Conservation (phyloP, 1,140 invertebrate species). For the Sinonovacula constricta region DNA sequence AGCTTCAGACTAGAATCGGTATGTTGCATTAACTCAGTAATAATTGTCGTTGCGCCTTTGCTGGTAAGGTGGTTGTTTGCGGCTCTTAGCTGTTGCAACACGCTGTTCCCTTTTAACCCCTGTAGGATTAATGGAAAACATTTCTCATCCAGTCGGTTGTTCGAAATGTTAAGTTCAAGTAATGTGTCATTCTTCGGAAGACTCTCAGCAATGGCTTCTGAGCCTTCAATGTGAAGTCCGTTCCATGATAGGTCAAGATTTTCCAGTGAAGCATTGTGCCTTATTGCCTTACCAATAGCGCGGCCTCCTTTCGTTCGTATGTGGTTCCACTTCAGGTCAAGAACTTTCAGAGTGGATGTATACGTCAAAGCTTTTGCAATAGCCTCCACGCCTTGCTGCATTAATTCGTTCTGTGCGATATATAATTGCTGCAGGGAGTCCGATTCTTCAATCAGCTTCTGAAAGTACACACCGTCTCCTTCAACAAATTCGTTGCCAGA, state of each 20-base stretch:
- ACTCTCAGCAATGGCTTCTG: conserved; percentile 48
- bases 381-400: conserved; percentile 54
- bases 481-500: conserved; percentile 56
- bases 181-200: conserved; percentile 56
- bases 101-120: conserved; percentile 57
- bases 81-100: conserved; percentile 50
- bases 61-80: neutral
- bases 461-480: conserved; percentile 47
- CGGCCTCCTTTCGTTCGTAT: conserved; percentile 57
- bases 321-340: conserved; percentile 68
- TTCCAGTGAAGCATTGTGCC: conserved; percentile 54
- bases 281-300: conserved; percentile 54
- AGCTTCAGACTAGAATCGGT: conserved; percentile 8
- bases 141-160: conserved; percentile 55
- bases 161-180: conserved; percentile 53
- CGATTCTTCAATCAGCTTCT: conserved; percentile 42
- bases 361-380: conserved; percentile 50
- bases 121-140: conserved; percentile 54
- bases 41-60: conserved; percentile 20
- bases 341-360: conserved; percentile 46
- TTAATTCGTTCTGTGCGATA: conserved; percentile 59
- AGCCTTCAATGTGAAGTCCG: conserved; percentile 59
- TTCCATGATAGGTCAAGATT: conserved; percentile 62
- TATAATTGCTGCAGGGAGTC: conserved; percentile 45
- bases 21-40: conserved; percentile 4